These are phyloP conservation scores for Urocynchramus pylzowi DNA, from an alignment of 2,113 vertebrate species.

Conservation along the genomic window DNA sequence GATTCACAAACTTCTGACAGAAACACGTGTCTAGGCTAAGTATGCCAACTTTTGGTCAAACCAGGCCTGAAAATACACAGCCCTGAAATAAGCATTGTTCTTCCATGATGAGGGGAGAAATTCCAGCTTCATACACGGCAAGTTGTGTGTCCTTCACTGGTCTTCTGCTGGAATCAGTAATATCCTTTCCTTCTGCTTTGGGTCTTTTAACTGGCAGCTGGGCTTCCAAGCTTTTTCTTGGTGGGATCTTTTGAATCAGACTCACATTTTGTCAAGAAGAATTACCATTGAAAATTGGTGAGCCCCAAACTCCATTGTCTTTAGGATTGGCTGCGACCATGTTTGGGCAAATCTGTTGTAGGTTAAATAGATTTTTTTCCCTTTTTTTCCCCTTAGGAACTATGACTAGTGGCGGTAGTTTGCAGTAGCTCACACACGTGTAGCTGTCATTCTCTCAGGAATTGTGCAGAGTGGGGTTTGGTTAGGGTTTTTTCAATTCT, in stretches of 20 bases:
- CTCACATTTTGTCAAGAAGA: not conserved
- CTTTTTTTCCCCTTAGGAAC: not conserved
- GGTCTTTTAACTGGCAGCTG: not conserved
- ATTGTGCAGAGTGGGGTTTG: not conserved
- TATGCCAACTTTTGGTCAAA: slow-evolving; percentile 11
- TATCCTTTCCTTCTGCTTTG: not conserved
- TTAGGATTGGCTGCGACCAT: not conserved
- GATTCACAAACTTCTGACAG: slow-evolving; percentile 6
- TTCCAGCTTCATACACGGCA: not conserved
- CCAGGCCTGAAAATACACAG: not conserved
- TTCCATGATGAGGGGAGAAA: not conserved
- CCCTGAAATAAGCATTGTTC: not conserved
- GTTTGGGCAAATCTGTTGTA: not conserved
- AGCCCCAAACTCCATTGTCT: not conserved
- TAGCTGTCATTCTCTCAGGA: not conserved
- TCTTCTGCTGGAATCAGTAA: not conserved
- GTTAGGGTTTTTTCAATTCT: not conserved
- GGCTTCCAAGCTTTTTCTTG: not conserved
- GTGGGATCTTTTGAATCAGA: not conserved
- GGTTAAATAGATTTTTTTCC: not conserved
- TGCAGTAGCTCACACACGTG: accelerated
- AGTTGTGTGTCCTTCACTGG: not conserved
- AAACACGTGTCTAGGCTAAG: not conserved
- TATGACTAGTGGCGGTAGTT: not conserved
- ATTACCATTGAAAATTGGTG: not conserved